Conservation (phyloP, 2,888 invertebrate genomes). For the Conchocele bisecta region DNA sequence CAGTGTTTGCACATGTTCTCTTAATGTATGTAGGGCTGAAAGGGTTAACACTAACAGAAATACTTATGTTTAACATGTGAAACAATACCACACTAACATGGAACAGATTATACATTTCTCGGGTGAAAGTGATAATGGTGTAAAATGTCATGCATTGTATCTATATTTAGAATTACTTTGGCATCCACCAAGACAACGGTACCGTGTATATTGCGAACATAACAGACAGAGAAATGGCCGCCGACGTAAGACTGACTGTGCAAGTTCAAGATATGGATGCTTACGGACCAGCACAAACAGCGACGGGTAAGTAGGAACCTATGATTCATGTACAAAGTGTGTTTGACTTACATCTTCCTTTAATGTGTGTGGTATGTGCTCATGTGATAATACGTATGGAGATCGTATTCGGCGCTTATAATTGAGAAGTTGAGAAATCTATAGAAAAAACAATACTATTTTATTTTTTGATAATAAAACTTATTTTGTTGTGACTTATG, state of each 20-base stretch:
- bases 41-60: background rate
- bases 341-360: too few relatives aligned
- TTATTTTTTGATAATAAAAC: background rate
- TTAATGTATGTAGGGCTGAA: background rate
- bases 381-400: too few relatives aligned
- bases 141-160: too few relatives aligned
- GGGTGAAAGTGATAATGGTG: background rate
- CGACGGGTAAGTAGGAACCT: slow-evolving; percentile 30
- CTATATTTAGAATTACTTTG: slow-evolving; percentile 41
- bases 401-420: too few relatives aligned
- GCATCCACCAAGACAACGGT: slow-evolving; percentile 21
- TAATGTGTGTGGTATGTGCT: too few relatives aligned
- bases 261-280: slow-evolving; percentile 38
- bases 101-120: background rate
- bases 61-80: background rate
- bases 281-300: slow-evolving; percentile 29
- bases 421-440: too few relatives aligned
- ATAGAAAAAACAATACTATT: too few relatives aligned
- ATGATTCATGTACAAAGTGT: too few relatives aligned
- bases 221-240: slow-evolving; percentile 44
- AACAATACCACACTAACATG: background rate
- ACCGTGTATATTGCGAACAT: slow-evolving; percentile 2
- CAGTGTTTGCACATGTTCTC: too few relatives aligned
- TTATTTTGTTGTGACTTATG: too few relatives aligned
- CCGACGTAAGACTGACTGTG: slow-evolving; percentile 9